Evolutionary conservation across 2,113 vertebrate genomes (phyloP), one percentile per base, ranked within the genome.

Genomic region (Nanorana parkeri): DNA sequence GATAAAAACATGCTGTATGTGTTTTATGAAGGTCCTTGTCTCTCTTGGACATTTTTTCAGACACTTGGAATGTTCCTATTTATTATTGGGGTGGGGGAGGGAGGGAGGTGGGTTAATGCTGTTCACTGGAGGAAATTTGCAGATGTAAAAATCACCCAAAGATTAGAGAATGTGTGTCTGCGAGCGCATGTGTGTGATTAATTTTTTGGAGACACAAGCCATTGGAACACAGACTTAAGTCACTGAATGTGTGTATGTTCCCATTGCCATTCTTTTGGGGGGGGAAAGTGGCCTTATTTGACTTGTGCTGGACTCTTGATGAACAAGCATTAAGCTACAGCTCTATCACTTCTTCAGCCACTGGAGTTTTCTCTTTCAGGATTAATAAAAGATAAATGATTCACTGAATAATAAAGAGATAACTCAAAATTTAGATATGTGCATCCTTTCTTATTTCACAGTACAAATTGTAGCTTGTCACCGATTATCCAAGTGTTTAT

Each of bases 301-400:
- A 82, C n/a, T 64, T 64, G 68, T 81, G 68, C 60, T 21, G 69
- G 69, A 74, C 47, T 75, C 19, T 56, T 15, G 36, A 65, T 65
- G 26, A 73, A 67, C 20, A 29, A 74, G 69, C 51, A 74, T 82
- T 47, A 67, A 20, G 69, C 61, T 74, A 56, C 61, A 26, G 24
- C 51, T 32, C 24, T 74, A 29, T 66, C 68, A 74, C 58, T 21
- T 54, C 51, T 55, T 66, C 58, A 64, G 11, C 65, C 47, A 66
- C 69, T 54, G 79, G 60, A 74, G 51, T 65, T 65, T 81, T 81
- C 79, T 74, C 61, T 82, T 82, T 82, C 80, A 82, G 80, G 80
- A 17, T 66, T 82, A 82, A 82, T 82, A 65, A 74, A 80, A 71
- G 20, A 71, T 41, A 71, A 54, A 28, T n/a, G 58, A 23, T 73